Base-by-base conservation (phyloP, 2,888 invertebrate genomes). In the Lathronympha strigana region DNA sequence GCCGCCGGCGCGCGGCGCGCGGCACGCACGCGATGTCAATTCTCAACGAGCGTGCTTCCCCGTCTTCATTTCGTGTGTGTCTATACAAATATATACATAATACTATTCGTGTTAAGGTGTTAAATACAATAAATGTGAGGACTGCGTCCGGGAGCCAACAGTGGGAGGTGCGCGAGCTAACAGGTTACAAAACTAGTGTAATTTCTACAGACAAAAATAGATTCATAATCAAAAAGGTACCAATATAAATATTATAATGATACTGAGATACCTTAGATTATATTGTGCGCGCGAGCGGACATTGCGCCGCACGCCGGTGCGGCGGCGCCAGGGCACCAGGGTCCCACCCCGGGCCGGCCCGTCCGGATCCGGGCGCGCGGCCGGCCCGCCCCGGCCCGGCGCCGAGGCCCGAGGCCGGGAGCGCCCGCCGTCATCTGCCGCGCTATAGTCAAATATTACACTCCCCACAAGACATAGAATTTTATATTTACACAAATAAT, bases 201-300 rank as follows among this genome's bases (percentile, higher is more conserved):
- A 93, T 93, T 92, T 92, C 92, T 93, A 93, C 90, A 81, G 84
- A 91, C 81, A 90, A 87, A 87, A 90, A 93, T 93, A 93, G 92
- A 89, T 87, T 91, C 92, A 93, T 93, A 93, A 93, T 93, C 93
- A 93, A 95, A 89, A 94, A 95, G 92, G 95, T 95, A 95, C 95
- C 95, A 95, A 94, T 90, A 92, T 92, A 92, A 90, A 89, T 89
- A 85, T 66, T 87, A 84, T 85, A 86, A 86, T 77, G 69, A 85
- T 82, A 83, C 78, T 80, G 80, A 82, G 83, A 88, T 88, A 90
- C 88, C 83, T 88, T 90, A 91, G 90, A 87, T 90, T 83, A 71
- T 74, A 74, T 70, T 70, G 71, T 70, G 72, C 68, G 69, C 61
- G 60, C 50, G 64, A 61, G 61, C 66, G 63, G 70, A 64, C 61